These are phyloP conservation scores for Clarias macrocephalus DNA, from an alignment of 2,113 vertebrate genomes.

Conservation along the genomic window DNA sequence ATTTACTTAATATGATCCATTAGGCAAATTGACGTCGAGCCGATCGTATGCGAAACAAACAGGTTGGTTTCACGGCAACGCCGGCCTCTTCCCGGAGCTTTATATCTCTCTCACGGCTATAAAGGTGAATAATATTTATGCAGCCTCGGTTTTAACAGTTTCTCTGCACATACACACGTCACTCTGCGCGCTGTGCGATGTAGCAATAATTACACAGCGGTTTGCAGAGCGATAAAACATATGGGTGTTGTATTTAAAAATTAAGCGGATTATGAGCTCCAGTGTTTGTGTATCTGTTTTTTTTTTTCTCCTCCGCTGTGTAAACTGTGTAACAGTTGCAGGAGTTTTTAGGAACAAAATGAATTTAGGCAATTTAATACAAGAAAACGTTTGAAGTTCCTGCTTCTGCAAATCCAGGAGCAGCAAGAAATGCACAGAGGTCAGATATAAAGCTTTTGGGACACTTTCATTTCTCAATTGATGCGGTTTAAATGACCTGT, in stretches of 20 bases:
- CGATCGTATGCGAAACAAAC: slow-evolving; percentile 59
- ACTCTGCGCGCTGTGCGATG: background rate
- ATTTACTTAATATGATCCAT: slow-evolving; percentile 54
- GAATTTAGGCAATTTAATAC: background rate
- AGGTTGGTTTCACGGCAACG: slow-evolving; percentile 41
- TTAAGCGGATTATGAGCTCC: background rate
- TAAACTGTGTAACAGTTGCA: background rate
- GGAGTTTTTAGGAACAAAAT: background rate
- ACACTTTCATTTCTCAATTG: background rate
- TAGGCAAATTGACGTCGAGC: slow-evolving; percentile 47
- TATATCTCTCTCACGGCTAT: slow-evolving; percentile 13
- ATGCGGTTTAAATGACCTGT: background rate
- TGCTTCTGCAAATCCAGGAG: background rate
- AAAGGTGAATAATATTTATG: background rate
- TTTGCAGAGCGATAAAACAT: background rate
- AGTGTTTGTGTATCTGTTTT: background rate
- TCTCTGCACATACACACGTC: background rate
- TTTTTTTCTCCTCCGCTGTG: background rate
- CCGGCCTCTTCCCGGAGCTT: background rate
- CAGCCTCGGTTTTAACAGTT: background rate
- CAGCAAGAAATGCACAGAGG: background rate
- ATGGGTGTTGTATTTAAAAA: background rate
- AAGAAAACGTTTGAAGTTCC: background rate
- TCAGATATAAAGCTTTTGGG: background rate
- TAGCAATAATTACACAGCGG: background rate